A percentile compares a stretch with the other conserved stretches of the same genome.
These are phyloP conservation scores for Globia sparganii DNA, from an alignment of 2,888 invertebrate genomes.

Conservation along the genomic window DNA sequence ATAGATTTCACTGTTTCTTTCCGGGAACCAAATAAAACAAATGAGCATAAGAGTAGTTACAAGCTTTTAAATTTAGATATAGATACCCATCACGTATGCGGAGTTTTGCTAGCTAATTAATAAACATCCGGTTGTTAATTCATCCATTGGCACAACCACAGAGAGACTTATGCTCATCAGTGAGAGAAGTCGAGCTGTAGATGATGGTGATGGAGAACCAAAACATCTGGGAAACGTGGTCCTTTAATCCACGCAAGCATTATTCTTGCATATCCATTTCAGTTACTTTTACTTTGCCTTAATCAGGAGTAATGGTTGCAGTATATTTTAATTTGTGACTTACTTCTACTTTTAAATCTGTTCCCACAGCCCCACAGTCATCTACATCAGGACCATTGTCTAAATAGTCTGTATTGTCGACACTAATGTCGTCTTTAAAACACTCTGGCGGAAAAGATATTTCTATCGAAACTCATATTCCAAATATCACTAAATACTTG, in stretches of 20 bases:
- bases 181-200: neutral
- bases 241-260: neutral
- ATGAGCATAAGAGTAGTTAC: neutral
- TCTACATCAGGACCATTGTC: neutral
- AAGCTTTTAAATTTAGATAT: neutral
- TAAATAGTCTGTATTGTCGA: neutral
- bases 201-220: neutral
- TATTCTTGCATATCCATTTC: neutral
- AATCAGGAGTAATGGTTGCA: neutral
- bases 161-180: neutral
- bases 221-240: neutral
- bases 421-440: neutral
- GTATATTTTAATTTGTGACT: neutral
- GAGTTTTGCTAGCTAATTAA: neutral
- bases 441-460: too few relatives aligned
- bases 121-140: neutral
- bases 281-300: neutral
- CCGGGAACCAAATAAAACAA: neutral
- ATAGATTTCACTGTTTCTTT: neutral
- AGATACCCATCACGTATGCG: too few relatives aligned
- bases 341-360: neutral
- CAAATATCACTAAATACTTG: neutral
- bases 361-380: neutral
- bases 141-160: neutral
- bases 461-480: too few relatives aligned